Evolutionary conservation across 2,113 vertebrate species (phyloP).

Genomic region (Platysternon megacephalum): DNA sequence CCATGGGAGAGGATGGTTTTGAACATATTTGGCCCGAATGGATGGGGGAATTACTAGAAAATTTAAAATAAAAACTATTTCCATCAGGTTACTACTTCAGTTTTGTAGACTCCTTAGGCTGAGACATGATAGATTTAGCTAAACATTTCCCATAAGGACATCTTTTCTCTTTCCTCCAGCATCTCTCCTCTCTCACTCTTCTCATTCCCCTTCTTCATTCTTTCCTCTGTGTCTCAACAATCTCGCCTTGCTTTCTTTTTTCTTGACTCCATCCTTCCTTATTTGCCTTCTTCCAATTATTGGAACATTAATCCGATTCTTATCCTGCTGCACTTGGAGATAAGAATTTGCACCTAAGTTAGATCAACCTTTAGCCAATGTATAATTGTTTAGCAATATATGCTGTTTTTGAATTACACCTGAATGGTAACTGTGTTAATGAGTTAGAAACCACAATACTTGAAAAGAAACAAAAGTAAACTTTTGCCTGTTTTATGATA

Average conservation of each 20-base stretch:
- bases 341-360: not conserved
- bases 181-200: rapidly evolving
- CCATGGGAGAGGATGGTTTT: not conserved
- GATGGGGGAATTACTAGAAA: not conserved
- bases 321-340: not conserved
- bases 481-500: not conserved
- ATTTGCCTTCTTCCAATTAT: not conserved
- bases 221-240: not conserved
- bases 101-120: not conserved
- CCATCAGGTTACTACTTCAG: not conserved
- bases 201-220: not conserved
- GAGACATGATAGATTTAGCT: not conserved
- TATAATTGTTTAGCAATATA: not conserved
- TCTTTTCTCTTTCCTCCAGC: rapidly evolving
- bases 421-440: not conserved
- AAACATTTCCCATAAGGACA: not conserved
- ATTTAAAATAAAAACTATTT: not conserved
- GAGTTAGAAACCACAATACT: not conserved
- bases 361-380: too few relatives aligned
- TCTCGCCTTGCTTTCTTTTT: not conserved
- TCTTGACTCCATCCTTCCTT: not conserved
- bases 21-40: not conserved
- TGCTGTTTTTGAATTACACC: not conserved
- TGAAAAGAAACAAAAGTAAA: not conserved
- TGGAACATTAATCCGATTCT: not conserved